phyloP scores from a whole-genome alignment of 2,888 invertebrate genomes.

The Napeogenes inachia region DNA sequence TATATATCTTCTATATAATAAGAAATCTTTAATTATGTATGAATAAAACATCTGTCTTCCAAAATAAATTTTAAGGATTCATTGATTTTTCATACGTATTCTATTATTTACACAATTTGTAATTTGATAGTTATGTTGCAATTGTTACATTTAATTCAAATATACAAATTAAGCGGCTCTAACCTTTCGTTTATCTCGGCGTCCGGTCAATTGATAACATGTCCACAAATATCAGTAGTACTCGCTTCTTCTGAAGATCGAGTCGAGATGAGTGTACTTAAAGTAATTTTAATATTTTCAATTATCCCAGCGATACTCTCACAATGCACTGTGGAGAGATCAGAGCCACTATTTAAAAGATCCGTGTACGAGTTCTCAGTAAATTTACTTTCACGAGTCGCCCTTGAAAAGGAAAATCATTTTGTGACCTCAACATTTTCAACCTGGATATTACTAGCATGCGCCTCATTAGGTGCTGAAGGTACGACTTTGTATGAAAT shows the following conservation, averaged over 20 bases:
- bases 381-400: conserved; percentile 35
- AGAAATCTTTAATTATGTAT: too few species aligned
- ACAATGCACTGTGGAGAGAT: conserved; percentile 35
- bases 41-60: too few species aligned
- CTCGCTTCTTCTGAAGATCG: neutral
- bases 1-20: too few species aligned
- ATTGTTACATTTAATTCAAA: neutral
- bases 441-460: conserved; percentile 55
- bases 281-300: conserved; percentile 28
- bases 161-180: conserved; percentile 12
- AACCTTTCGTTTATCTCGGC: conserved; percentile 21
- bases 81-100: too few species aligned
- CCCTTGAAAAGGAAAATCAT: conserved; percentile 56
- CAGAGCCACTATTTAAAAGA: conserved; percentile 32
- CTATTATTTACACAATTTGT: too few species aligned
- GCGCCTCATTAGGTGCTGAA: conserved; percentile 52
- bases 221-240: conserved; percentile 4
- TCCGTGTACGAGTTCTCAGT: conserved; percentile 40
- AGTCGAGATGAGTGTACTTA: conserved; percentile 33
- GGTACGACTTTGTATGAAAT: conserved; percentile 50
- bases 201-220: conserved; percentile 29
- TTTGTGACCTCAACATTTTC: conserved; percentile 59
- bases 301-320: conserved; percentile 32
- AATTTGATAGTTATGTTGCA: too few species aligned
- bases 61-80: too few species aligned